phyloP scores from a whole-genome alignment of 2,888 invertebrate genomes.

The Oithona nana region DNA sequence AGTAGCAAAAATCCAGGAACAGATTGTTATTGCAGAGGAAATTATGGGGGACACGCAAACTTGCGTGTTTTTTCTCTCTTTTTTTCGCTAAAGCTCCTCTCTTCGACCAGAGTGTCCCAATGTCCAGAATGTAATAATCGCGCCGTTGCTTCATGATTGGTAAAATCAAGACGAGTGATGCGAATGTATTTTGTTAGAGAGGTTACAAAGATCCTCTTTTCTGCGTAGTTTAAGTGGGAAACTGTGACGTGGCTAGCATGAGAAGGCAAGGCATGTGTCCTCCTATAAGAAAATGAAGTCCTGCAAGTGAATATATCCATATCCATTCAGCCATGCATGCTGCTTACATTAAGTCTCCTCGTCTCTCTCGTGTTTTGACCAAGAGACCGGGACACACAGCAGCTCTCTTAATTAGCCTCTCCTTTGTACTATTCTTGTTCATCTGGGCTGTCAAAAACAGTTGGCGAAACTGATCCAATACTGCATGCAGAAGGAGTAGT shows the following conservation, averaged over 20 bases:
- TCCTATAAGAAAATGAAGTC: neutral
- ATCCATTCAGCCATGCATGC: neutral
- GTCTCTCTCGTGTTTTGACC: neutral
- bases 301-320: neutral
- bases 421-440: neutral
- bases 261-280: no score
- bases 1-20: neutral
- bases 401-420: neutral
- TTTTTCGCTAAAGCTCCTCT: neutral
- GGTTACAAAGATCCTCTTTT: no score
- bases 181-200: no score
- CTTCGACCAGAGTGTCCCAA: neutral
- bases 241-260: no score
- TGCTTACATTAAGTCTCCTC: neutral
- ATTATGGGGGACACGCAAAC: neutral
- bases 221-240: no score
- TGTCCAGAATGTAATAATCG: neutral
- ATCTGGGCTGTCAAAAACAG: neutral
- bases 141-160: neutral
- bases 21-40: neutral
- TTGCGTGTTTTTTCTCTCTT: neutral
- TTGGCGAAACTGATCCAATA: no score
- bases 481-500: no score
- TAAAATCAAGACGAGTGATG: no score
- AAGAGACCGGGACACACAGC: neutral